Base-by-base conservation (phyloP, 1,140 invertebrate species). In the Drosophila mojavensis region DNA sequence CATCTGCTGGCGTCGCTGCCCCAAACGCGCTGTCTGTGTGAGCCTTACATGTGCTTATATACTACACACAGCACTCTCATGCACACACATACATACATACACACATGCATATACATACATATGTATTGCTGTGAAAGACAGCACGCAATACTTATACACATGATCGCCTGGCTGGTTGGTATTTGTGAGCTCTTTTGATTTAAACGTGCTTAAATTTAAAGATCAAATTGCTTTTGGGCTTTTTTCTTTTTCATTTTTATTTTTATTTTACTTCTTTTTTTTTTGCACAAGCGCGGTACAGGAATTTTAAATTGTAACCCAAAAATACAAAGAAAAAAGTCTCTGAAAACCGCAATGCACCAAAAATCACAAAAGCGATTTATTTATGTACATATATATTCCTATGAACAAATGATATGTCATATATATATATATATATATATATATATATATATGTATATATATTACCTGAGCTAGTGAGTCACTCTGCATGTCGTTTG, bases 151-250 rank as follows among this genome's bases (percentile, higher is more conserved):
- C 71, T 68, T 68, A 48, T 62, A 69, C 65, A 74, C 58, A 74
- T 68, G 71, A 68, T 73, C 63, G 63, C 70, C 41, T 28, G 20
- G 33, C 17, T 39, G 24, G 9, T 9, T 66, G 56, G 76, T 75
- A 56, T 64, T 55, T 69, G 58, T 78, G 76, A 77, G 83, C 83
- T 88, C 83, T 89, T 88, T 83, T 83, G 81, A 80, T 89, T 83
- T 88, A 89, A 88, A 88, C 83, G 83, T 88, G 83, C 84, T 88
- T 88, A 88, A 88, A 88, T 88, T 88, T 88, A 88, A 88, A 88
- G 83, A 88, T 88, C 83, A 82, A 88, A 88, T 88, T 88, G 83
- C 83, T 81, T 81, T 73, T 72, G 59, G 51, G 65, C 47, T 73
- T 68, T 66, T 39, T 39, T 39, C 36, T 10, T 39, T 0, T 33